Evolutionary conservation across 2,797 vertebrate genomes (phyloP).

Genomic region (Huso huso): DNA sequence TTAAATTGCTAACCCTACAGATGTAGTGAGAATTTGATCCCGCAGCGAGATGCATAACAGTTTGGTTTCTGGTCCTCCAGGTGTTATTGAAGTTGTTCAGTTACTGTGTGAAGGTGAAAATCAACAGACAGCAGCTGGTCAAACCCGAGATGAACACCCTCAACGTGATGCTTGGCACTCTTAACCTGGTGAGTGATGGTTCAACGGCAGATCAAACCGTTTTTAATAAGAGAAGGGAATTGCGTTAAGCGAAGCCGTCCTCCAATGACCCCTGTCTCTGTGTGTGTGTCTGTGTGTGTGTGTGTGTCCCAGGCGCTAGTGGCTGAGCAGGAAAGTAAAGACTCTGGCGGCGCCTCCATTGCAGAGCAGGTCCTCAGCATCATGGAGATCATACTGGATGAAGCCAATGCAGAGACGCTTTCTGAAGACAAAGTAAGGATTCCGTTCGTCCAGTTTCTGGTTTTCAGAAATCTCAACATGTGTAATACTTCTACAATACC

Average conservation of each 20-base stretch:
- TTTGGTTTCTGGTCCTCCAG: constrained; percentile 39
- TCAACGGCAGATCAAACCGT: neutral
- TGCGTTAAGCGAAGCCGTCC: neutral
- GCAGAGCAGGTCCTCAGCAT: constrained; percentile 97
- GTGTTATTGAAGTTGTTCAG: constrained; percentile 94
- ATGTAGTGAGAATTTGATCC: neutral
- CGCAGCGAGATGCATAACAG: too few species aligned
- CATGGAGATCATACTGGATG: constrained; percentile 97
- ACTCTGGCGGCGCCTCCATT: constrained; percentile 90
- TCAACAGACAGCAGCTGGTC: constrained; percentile 92
- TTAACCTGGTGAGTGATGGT: constrained; percentile 76
- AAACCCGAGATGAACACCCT: constrained; percentile 97
- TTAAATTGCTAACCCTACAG: too few species aligned
- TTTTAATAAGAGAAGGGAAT: too few species aligned
- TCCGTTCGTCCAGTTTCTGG: constrained; percentile 23
- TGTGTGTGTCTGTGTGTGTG: too few species aligned
- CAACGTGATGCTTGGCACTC: constrained; percentile 96
- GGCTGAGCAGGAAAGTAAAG: constrained; percentile 95
- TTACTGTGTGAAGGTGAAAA: constrained; percentile 96
- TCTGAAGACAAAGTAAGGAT: constrained; percentile 87
- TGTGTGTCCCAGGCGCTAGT: constrained; percentile 71
- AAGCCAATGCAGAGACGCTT: constrained; percentile 90
- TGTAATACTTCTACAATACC: constrained; percentile 15
- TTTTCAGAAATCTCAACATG: constrained; percentile 17
- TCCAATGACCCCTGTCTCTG: neutral